Evolutionary conservation across 2,113 vertebrate species (phyloP), one percentile per base, ranked within the genome.

Genomic region (Heterochromis multidens): DNA sequence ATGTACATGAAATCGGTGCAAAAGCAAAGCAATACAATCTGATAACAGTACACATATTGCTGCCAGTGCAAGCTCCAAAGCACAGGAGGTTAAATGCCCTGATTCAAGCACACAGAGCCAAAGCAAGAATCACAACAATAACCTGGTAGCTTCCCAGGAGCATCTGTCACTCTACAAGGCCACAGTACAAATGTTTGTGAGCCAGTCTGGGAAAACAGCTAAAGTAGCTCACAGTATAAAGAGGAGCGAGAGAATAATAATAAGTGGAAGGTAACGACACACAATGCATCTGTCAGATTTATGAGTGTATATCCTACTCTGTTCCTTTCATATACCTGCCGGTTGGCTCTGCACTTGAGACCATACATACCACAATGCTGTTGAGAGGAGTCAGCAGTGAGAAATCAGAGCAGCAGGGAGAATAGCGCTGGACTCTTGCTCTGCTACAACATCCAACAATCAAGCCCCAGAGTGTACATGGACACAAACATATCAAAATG

Each of bases 251-350:
- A 92, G 92, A 91, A 92, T 91, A 91, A 91, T 90, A 94, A 94
- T 94, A 91, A 95, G 93, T 91, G 85, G 93, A 92, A 80, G 78
- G 91, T 94, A 93, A 93, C 93, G 92, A 92, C 89, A 93, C 88
- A 84, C 90, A 82, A 91, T 91, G 91, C 90, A 92, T 91, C 93
- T 88, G 90, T 92, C 91, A 91, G 92, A 94, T 93, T 91, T 93
- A 93, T 92, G 92, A 87, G 74, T 46, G 82, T 81, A 67, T 77
- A 77, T 91, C 84, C 91, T 63, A 72, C 80, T 80, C 54, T 79
- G 65, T 72, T 91, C 86, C 77, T 85, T 76, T 77, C 82, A 19
- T 82, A 65, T 83, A 91, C 91, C 92, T 84, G 89, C 84, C 23
- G 72, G 82, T 70, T 33, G 25, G 81, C 80, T 83, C 77, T 84